These are phyloP conservation scores for Sebastes fasciatus DNA, from an alignment of 2,113 vertebrate species.

Conservation along the genomic window DNA sequence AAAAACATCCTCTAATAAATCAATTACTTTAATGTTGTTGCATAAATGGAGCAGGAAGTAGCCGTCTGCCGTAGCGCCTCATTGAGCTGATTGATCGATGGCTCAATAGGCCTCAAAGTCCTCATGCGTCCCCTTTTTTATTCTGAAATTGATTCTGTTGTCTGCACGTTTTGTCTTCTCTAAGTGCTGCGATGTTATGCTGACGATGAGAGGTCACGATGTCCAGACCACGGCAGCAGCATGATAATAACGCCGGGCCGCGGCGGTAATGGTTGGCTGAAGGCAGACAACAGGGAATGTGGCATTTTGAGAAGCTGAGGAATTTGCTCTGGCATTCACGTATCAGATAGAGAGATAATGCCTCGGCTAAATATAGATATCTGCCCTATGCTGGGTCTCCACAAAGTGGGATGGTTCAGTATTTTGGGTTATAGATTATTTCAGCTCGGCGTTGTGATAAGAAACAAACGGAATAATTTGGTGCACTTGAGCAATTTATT, in stretches of 20 bases:
- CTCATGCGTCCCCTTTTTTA: not conserved
- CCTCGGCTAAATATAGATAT: constrained; percentile 64
- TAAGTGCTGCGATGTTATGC: constrained; percentile 15
- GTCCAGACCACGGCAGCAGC: constrained; percentile 30
- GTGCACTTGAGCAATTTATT: not conserved
- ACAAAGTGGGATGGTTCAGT: constrained; percentile 33
- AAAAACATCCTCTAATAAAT: constrained; percentile 35
- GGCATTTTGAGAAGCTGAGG: constrained; percentile 61
- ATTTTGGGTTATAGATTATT: constrained; percentile 31
- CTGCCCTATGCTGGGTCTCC: constrained; percentile 7
- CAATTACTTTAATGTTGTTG: constrained; percentile 20
- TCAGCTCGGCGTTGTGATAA: constrained; percentile 5
- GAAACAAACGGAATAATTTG: not conserved
- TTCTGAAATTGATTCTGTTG: constrained; percentile 14
- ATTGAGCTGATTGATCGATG: constrained; percentile 34
- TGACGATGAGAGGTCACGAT: constrained; percentile 51
- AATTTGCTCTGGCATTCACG: constrained; percentile 61
- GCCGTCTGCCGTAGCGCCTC: constrained; percentile 11
- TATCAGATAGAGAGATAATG: constrained; percentile 60
- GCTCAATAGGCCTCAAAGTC: constrained; percentile 25
- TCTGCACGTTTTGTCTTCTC: constrained; percentile 17
- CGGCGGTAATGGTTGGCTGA: constrained; percentile 42
- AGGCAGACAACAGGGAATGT: constrained; percentile 40
- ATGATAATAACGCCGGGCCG: constrained; percentile 31
- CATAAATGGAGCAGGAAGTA: constrained; percentile 28